Base-by-base conservation (phyloP, 2,888 invertebrate species). In the Muscina levida region DNA sequence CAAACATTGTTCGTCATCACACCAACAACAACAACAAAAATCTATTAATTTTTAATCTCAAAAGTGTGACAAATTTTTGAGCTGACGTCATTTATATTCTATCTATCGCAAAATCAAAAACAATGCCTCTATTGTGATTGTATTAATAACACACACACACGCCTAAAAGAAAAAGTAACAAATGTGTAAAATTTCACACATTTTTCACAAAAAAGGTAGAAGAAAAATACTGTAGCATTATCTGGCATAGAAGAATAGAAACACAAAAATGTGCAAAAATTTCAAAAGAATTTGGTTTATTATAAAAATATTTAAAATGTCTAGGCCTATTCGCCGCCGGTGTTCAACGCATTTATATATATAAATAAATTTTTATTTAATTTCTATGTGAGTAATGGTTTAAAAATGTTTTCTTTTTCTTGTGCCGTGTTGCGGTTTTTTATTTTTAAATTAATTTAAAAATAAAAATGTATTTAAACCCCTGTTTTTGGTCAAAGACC, bases 321-420 rank as follows among this genome's bases (percentile, higher is more conserved):
- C 48, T 44, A 10, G 8, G 48, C 19, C 48, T 19, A 48, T 48
- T 44, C 44, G 48, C 6, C 48, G 17, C 19, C 24, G 24, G 53
- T 53, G 24, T 53, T 53, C 53, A 24, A 3, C 22, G 13, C 53
- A 53, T 11, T 11, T 1, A 53, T 1, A 24, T 13, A 17, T 53
- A 22, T 3, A 53, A 53, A 24, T n/a, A 13, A 6, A 22, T 24
- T 19, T n/a, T n/a, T n/a, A n/a, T n/a, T n/a, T n/a, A n/a, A n/a
- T n/a, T n/a, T n/a, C n/a, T n/a, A n/a, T n/a, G 24, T 53, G 53
- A 53, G 53, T 53, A 48, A 48, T 48, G n/a, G 8, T n/a, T 46
- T 4, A 4, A 46, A n/a, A 46, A n/a, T 53, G 22, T 53, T 53
- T 22, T 24, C 22, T 22, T 1, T 53, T 22, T 24, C 24, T 13